Percentiles rank a stretch among this genome's conserved stretches.
Evolutionary conservation across 2,888 invertebrate genomes (phyloP).

Genomic region (Drosophila meridiana): DNA sequence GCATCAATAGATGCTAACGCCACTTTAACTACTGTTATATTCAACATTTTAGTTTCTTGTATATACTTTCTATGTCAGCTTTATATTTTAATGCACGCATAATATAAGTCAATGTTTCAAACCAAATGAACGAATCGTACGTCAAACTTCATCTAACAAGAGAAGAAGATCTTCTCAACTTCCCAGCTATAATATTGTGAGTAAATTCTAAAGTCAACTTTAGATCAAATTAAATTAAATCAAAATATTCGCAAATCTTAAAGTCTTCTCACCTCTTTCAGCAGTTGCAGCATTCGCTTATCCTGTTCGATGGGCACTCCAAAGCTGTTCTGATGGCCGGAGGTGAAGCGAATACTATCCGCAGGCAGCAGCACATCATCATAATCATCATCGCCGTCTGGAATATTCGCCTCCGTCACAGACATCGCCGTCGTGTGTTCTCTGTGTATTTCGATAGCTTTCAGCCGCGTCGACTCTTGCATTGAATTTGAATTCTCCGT

Average conservation of each 20-base stretch:
- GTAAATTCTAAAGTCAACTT: too few relatives aligned
- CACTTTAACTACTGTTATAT: too few relatives aligned
- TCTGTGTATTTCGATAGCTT: slow-evolving; percentile 38
- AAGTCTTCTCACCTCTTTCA: slow-evolving; percentile 77
- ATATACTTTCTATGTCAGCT: neutral
- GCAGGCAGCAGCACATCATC: slow-evolving; percentile 74
- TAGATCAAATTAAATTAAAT: too few relatives aligned
- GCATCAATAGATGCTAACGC: neutral
- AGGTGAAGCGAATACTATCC: slow-evolving; percentile 86
- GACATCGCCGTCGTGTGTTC: slow-evolving; percentile 43
- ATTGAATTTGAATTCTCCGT: slow-evolving; percentile 22
- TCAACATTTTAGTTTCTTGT: neutral
- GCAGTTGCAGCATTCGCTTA: slow-evolving; percentile 84
- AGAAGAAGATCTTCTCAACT: too few relatives aligned
- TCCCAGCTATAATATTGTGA: too few relatives aligned
- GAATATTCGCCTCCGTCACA: slow-evolving; percentile 38
- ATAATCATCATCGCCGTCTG: slow-evolving; percentile 52
- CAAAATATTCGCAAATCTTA: neutral
- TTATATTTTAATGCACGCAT: neutral
- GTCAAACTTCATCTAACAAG: too few relatives aligned
- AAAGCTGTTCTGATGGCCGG: slow-evolving; percentile 88
- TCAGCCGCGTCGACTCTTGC: slow-evolving; percentile 74
- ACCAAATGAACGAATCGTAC: too few relatives aligned
- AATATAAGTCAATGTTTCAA: neutral
- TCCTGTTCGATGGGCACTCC: slow-evolving; percentile 88